Percentiles rank a stretch among this genome's conserved stretches.
Conservation (phyloP, 2,888 invertebrate genomes). For the Rutpela maculata region DNA sequence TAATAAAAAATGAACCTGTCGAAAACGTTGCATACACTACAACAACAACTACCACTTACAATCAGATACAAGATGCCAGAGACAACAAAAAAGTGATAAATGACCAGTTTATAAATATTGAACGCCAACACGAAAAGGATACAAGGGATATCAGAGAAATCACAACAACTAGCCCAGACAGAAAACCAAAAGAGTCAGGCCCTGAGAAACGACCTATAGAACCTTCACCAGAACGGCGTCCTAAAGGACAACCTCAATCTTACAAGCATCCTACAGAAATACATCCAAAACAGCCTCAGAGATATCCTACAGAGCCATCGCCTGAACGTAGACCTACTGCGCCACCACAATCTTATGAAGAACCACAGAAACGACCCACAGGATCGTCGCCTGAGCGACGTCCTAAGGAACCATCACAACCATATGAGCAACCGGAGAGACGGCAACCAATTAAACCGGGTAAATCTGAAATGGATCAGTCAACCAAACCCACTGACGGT, state of each 20-base stretch:
- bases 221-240: neutral
- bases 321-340: neutral
- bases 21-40: slow-evolving; percentile 45
- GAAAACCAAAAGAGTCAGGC: neutral
- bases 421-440: slow-evolving; percentile 60
- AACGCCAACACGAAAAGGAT: slow-evolving; percentile 58
- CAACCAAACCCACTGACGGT: slow-evolving; percentile 70
- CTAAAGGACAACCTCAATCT: slow-evolving; percentile 2
- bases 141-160: slow-evolving; percentile 44
- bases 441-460: slow-evolving; percentile 65
- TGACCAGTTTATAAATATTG: slow-evolving; percentile 62
- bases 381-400: slow-evolving; percentile 23
- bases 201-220: slow-evolving; percentile 11
- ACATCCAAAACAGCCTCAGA: slow-evolving; percentile 5
- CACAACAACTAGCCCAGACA: neutral
- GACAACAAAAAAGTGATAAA: slow-evolving; percentile 50
- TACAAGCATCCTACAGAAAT: slow-evolving; percentile 12
- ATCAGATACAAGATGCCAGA: slow-evolving; percentile 42
- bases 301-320: neutral
- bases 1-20: slow-evolving; percentile 37
- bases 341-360: neutral
- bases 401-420: slow-evolving; percentile 30
- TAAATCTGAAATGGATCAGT: slow-evolving; percentile 66
- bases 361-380: neutral
- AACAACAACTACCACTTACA: slow-evolving; percentile 45